Conservation (phyloP, 2,888 invertebrate genomes). For the Polia nebulosa region DNA sequence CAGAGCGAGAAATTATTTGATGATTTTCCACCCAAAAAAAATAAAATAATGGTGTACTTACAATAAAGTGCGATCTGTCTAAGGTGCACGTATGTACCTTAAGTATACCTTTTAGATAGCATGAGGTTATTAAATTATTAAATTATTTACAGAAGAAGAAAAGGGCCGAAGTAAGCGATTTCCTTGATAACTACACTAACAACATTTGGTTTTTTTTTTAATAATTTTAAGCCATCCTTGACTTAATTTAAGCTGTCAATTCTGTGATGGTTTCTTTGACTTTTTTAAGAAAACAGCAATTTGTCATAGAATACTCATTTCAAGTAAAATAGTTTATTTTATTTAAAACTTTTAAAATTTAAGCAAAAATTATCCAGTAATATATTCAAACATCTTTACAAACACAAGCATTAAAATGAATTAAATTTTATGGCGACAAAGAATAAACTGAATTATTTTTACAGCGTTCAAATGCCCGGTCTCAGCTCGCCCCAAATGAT, state of each 20-base stretch:
- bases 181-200: background rate
- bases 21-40: too few relatives aligned
- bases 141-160: constrained; percentile 1
- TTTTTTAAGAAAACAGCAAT: background rate
- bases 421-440: background rate
- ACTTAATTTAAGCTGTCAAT: background rate
- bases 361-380: too few relatives aligned
- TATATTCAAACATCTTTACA: background rate
- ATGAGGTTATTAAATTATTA: background rate
- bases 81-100: too few relatives aligned
- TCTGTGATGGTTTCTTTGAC: background rate
- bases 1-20: too few relatives aligned
- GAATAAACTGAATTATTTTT: background rate
- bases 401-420: background rate
- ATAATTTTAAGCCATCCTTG: background rate
- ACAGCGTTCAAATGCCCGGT: background rate
- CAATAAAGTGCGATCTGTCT: too few relatives aligned
- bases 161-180: background rate
- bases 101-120: too few relatives aligned
- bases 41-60: too few relatives aligned
- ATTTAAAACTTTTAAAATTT: too few relatives aligned
- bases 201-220: background rate
- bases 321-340: too few relatives aligned
- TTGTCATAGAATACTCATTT: too few relatives aligned
- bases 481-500: background rate